Evolutionary conservation across 2,797 vertebrate genomes (phyloP), one percentile per base, ranked within the genome.

Genomic region (Micrastur ruficollis): DNA sequence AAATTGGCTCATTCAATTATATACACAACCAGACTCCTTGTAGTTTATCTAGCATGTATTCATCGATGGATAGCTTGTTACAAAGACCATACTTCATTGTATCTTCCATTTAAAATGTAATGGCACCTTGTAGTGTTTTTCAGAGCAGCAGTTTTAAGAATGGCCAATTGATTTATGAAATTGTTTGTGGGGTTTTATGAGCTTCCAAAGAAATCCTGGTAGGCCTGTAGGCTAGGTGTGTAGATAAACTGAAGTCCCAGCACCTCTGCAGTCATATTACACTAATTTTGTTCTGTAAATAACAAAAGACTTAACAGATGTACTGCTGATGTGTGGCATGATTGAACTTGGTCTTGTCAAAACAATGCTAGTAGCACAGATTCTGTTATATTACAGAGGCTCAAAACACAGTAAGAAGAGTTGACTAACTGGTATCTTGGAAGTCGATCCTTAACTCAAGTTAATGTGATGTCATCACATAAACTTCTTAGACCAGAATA

Each of bases 121-220:
- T 16, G 16, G 3, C 4, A 7, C 4, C 15, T 83, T 58, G 23
- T 4, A 19, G 14, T 14, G 3, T 9, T 55, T 79, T 75, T 87
- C 65, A 42, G 50, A 85, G 34, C 19, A 50, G 16, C 6, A 26
- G 5, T 34, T 34, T 82, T 75, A 72, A 67, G 21, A 85, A 68
- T 16, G 62, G 5, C 10, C 66, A 29, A 50, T 56, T 46, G 15
- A 42, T 79, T 84, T 58, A 14, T 58, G 12, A 61, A 34, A 58
- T 26, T 53, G 2, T 15, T 63, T 73, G 11, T 12, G 14, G 0
- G 0, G 9, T 71, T 80, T 85, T 36, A 47, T 0, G 8, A 53
- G 1, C 8, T 93, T 86, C 10, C 31, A 52, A 26, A 81, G 8
- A 84, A 92, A 62, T 61, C 2, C 2, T 56, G 5, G 11, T 25